Evolutionary conservation across 30 jellyfish, hydroid and myxozoan species (phyloP).

Genomic region (Hydra vulgaris): DNA sequence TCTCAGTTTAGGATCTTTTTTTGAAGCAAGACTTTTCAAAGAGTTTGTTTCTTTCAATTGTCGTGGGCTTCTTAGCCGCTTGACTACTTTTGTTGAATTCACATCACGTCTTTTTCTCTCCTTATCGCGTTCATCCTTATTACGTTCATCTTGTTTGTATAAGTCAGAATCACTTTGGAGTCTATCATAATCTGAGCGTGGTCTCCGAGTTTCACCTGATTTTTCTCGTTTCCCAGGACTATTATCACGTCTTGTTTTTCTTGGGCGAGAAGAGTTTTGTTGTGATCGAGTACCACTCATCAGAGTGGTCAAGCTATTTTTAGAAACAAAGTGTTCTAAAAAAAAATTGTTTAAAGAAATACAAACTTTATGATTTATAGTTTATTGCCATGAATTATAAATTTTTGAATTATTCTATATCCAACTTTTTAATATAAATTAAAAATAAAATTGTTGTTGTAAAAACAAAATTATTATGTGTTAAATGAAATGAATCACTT

Average conservation of each 20-base stretch:
- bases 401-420: no score
- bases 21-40: background rate
- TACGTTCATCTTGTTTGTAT: constrained; percentile 15
- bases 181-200: constrained; percentile 18
- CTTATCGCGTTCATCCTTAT: constrained; percentile 15
- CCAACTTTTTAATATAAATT: no score
- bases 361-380: no score
- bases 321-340: background rate
- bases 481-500: no score
- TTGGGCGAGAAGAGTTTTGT: constrained; percentile 10
- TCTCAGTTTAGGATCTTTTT: background rate
- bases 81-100: background rate
- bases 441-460: no score
- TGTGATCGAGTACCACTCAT: constrained; percentile 28
- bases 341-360: no score
- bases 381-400: no score
- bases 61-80: constrained; percentile 25
- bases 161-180: constrained; percentile 16
- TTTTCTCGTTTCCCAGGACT: constrained; percentile 25
- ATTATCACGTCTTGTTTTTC: constrained; percentile 17
- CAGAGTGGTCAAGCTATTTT: background rate
- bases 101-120: background rate
- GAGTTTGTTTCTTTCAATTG: background rate
- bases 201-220: constrained; percentile 4
- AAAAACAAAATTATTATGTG: no score